phyloP scores from a whole-genome alignment of 2,888 invertebrate species.

The Iphiclides podalirius region DNA sequence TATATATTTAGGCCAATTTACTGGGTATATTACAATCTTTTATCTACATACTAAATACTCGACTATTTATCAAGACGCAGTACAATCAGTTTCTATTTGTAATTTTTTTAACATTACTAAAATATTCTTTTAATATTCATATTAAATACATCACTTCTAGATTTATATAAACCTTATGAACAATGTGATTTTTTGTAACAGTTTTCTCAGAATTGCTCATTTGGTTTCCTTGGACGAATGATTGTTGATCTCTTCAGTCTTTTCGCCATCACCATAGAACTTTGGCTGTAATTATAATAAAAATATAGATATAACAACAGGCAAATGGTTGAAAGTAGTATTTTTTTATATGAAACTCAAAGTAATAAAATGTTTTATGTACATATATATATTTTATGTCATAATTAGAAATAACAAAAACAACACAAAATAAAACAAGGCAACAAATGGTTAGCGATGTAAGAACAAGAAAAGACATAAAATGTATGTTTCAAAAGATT shows the following conservation, averaged over 20 bases:
- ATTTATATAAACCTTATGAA: slow-evolving; percentile 9
- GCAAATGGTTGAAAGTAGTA: too few species aligned
- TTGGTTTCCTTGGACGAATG: slow-evolving; percentile 76
- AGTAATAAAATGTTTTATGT: too few species aligned
- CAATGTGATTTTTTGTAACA: slow-evolving; percentile 10
- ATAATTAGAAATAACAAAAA: too few species aligned
- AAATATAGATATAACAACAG: too few species aligned
- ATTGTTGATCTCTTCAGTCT: slow-evolving; percentile 80
- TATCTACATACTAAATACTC: not conserved
- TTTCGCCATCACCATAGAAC: slow-evolving; percentile 83
- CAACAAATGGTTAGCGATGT: slow-evolving; percentile 28
- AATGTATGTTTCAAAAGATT: slow-evolving; percentile 37
- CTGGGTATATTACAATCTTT: not conserved
- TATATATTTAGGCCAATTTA: slow-evolving; percentile 15
- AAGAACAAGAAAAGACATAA: slow-evolving; percentile 5
- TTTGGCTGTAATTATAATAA: slow-evolving; percentile 74
- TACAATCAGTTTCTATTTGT: slow-evolving; percentile 3
- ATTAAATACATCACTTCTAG: slow-evolving; percentile 6
- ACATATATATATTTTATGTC: too few species aligned
- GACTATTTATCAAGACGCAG: slow-evolving; percentile 16
- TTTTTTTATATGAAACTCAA: too few species aligned
- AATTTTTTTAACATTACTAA: not conserved
- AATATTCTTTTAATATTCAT: slow-evolving; percentile 1
- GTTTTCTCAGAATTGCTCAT: slow-evolving; percentile 38
- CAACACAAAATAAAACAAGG: slow-evolving; percentile 27